Conservation (phyloP, 2,797 vertebrate genomes). For the Loriculus beryllinus region DNA sequence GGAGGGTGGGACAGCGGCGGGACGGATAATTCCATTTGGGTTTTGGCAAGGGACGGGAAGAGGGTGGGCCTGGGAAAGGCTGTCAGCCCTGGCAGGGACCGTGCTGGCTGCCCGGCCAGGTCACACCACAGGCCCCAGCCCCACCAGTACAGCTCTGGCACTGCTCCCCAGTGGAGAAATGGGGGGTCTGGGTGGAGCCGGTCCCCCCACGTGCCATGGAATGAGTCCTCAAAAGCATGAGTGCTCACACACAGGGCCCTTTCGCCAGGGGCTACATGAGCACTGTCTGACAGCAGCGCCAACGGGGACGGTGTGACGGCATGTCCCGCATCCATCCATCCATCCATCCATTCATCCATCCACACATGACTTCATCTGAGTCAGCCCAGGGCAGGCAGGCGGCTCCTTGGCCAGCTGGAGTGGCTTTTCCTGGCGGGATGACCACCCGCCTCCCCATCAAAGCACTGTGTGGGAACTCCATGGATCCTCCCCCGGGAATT, state of each 20-base stretch:
- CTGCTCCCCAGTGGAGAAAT: accelerated
- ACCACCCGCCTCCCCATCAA: accelerated
- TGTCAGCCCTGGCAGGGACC: neutral
- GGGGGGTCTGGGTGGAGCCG: accelerated
- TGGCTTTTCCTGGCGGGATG: neutral
- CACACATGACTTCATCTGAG: conserved; percentile 46
- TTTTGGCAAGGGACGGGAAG: conserved; percentile 48
- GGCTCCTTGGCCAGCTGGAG: neutral
- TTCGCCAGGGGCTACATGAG: neutral
- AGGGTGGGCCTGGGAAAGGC: conserved; percentile 63
- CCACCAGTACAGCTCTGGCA: neutral
- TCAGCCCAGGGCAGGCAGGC: neutral
- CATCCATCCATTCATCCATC: neutral
- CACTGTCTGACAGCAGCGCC: neutral
- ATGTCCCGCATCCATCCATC: neutral
- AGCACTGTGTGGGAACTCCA: accelerated
- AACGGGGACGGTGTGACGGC: neutral
- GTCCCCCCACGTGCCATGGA: accelerated
- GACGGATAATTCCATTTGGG: conserved; percentile 36
- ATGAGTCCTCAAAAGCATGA: conserved; percentile 13
- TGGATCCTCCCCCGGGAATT: accelerated
- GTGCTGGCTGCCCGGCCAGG: neutral
- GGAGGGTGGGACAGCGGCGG: conserved; percentile 34
- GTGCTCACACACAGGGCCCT: neutral
- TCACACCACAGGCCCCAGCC: neutral